Base-by-base conservation (phyloP, 2,797 vertebrate species). In the Heteromormyrus szaboi region DNA sequence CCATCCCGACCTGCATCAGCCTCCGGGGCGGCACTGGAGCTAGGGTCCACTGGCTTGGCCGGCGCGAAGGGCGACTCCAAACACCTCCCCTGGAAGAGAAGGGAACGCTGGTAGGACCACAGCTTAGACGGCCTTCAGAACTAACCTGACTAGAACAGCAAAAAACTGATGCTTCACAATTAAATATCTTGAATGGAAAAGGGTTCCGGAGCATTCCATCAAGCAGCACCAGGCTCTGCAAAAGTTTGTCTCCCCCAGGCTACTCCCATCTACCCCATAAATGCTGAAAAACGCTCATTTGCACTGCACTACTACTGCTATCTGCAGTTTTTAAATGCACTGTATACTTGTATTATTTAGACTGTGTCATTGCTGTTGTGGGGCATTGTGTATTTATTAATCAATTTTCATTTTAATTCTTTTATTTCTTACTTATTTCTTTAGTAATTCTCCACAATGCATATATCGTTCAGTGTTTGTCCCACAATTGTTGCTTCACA, bases 1-100 rank as follows among this genome's bases (percentile, higher is more conserved):
- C 5, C 17, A 2, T 86, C 37, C 94, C 84, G 0, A 95, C 95
- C 93, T 7, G 89, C 91, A 90, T 95, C 94, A 72, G 87, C 88
- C 37, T 94, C 93, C 22, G 90, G 87, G 2, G 92, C 89, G 37
- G 91, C 88, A 65, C 41, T 90, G 65, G 92, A 37, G 1, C 90
- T 88, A 25, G 93, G 91, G 88, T 91, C 94, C 54, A 91, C 89
- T 3, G 93, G 90, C 29, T 90, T 90, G 33, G 90, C 88, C 17
- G 94, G 91, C 22, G 89, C 68, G 68, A 89, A 79, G 22, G 91
- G 89, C 22, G 90, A 68, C 17, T 94, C 94, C 65, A 89, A 44
- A 0, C 94, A 92, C 90, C 90, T 93, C 12, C 93, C 87, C 95
- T 95, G 90, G 51, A 22, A 89, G 59, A 0, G 89, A 89, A 12